phyloP scores from a whole-genome alignment of 2,113 vertebrate genomes.

The Menura novaehollandiae region DNA sequence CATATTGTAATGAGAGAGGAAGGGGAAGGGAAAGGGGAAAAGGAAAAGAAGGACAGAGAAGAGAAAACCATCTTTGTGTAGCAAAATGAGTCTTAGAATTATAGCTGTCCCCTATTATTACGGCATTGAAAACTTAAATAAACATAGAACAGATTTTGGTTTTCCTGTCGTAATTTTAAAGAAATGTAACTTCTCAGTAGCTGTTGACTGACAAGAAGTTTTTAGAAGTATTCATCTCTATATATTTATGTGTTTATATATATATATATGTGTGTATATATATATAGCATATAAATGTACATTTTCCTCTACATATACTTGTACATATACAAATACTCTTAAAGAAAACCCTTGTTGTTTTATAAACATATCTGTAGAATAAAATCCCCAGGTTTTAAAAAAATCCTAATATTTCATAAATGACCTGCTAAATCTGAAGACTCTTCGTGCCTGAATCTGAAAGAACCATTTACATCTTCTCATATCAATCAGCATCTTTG shows the following conservation, averaged over 20 bases:
- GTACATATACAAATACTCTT: not conserved
- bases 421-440: not conserved
- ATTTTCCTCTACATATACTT: not conserved
- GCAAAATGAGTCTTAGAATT: not conserved
- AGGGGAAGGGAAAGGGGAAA: not conserved
- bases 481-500: not conserved
- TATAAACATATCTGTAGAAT: not conserved
- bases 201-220: not conserved
- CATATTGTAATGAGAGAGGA: not conserved
- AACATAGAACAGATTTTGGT: not conserved
- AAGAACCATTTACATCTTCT: not conserved
- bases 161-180: not conserved
- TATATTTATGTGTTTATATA: not conserved
- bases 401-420: not conserved
- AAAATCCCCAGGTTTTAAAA: fast-evolving
- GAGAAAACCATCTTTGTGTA: not conserved
- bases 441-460: not conserved
- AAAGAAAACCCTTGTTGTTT: not conserved
- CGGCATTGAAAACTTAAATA: not conserved
- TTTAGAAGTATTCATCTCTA: not conserved
- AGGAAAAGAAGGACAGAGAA: not conserved
- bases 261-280: not conserved
- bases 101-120: not conserved
- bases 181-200: not conserved
- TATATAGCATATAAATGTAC: not conserved